Percentiles rank a stretch among this genome's conserved stretches.
Evolutionary conservation across 2,113 vertebrate genomes (phyloP).

Genomic region (Seriola dumerili): DNA sequence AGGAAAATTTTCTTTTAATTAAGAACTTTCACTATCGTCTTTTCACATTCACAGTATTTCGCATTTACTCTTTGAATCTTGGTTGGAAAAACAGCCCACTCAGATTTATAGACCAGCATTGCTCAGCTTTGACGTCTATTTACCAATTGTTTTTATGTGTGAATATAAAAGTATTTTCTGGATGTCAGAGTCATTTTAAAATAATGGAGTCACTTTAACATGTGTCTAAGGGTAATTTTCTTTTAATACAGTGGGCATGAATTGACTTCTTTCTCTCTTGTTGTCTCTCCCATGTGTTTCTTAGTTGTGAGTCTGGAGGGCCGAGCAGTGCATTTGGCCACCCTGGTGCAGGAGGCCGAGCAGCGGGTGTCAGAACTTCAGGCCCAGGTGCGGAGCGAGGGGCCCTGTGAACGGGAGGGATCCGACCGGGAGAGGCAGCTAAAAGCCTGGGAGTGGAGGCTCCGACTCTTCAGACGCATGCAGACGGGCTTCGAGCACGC

Average conservation of each 20-base stretch:
- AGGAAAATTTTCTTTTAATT: background rate
- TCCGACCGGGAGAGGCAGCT: conserved; percentile 90
- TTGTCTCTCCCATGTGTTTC: conserved; percentile 8
- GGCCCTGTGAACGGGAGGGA: conserved; percentile 80
- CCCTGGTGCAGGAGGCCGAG: conserved; percentile 90
- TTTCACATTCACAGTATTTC: background rate
- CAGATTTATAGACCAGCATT: background rate
- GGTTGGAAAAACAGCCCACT: conserved; percentile 1
- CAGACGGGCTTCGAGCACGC: conserved; percentile 93
- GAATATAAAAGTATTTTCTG: conserved; percentile 1
- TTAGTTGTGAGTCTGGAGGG: conserved; percentile 91
- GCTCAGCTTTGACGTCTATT: conserved; percentile 3
- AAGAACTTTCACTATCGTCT: background rate
- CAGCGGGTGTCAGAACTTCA: conserved; percentile 88
- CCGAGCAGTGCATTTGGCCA: conserved; percentile 88
- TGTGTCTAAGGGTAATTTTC: background rate
- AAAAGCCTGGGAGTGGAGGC: conserved; percentile 93
- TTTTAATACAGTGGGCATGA: background rate
- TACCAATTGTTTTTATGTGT: background rate
- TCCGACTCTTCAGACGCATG: conserved; percentile 93
- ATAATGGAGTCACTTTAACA: conserved; percentile 3
- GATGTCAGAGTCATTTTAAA: background rate
- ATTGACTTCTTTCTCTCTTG: conserved; percentile 6
- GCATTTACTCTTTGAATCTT: background rate
- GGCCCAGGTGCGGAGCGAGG: conserved; percentile 86